Conservation (phyloP, 23 tunicate species). For the Trididemnum miniatum region DNA sequence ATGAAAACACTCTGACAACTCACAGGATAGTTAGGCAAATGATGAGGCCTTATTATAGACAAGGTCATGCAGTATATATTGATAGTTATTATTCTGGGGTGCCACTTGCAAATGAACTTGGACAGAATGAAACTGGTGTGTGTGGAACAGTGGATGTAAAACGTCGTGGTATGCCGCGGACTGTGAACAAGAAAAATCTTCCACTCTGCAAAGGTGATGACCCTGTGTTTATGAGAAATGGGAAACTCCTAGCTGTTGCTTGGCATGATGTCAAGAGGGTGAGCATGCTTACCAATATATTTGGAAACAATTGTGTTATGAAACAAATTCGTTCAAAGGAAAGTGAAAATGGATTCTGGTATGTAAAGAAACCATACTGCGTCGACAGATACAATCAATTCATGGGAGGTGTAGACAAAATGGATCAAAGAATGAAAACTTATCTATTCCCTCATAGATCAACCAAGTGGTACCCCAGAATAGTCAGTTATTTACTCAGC, state of each 20-base stretch:
- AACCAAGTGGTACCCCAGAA: neutral
- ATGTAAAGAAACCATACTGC: constrained; percentile 16
- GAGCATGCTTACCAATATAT: neutral
- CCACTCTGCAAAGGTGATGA: neutral
- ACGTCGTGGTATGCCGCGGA: constrained; percentile 5
- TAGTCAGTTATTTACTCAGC: neutral
- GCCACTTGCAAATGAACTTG: neutral
- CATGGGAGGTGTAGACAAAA: constrained; percentile 18
- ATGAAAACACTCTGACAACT: neutral
- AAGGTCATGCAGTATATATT: constrained; percentile 9
- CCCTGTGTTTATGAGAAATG: constrained; percentile 13
- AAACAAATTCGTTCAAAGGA: neutral
- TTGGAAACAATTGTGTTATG: neutral
- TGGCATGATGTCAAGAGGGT: constrained; percentile 32
- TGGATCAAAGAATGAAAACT: constrained; percentile 13
- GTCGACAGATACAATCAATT: neutral
- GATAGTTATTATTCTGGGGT: constrained; percentile 6
- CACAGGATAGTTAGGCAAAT: constrained; percentile 4
- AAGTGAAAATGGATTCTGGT: neutral
- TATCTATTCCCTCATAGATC: constrained; percentile 22
- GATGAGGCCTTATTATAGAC: constrained; percentile 6
- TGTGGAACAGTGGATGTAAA: constrained; percentile 41
- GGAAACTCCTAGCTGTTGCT: neutral
- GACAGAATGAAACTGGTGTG: neutral
- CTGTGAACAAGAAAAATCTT: neutral